phyloP scores from a whole-genome alignment of 2,888 invertebrate species.

The Lottia gigantea region DNA sequence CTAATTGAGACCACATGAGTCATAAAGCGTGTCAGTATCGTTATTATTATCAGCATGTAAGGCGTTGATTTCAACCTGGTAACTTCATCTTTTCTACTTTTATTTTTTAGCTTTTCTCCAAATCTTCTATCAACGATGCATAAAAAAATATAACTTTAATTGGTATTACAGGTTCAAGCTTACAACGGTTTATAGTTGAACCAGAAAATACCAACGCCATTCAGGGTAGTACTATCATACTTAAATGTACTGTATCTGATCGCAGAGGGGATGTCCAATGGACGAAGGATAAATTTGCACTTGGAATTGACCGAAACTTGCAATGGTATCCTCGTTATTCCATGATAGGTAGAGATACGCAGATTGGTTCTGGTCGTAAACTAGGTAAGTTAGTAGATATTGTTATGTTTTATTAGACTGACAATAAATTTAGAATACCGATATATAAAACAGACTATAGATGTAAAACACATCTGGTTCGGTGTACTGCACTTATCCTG shows the following conservation, averaged over 20 bases:
- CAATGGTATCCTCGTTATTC: slow-evolving; percentile 92
- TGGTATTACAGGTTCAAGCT: slow-evolving; percentile 56
- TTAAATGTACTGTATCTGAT: slow-evolving; percentile 90
- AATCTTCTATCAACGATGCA: neutral
- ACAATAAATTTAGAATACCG: too few species aligned
- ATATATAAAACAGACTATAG: too few species aligned
- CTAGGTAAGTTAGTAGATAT: slow-evolving; percentile 29
- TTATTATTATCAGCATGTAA: slow-evolving; percentile 10
- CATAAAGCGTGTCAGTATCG: neutral
- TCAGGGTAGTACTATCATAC: slow-evolving; percentile 86
- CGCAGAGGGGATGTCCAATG: slow-evolving; percentile 92
- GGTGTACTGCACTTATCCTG: too few species aligned
- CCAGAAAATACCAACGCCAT: slow-evolving; percentile 91
- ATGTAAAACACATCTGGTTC: too few species aligned
- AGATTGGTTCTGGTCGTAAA: slow-evolving; percentile 19
- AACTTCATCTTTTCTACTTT: neutral
- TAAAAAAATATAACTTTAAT: slow-evolving; percentile 7
- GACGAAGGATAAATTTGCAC: slow-evolving; percentile 96
- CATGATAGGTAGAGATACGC: slow-evolving; percentile 85
- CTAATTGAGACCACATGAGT: slow-evolving; percentile 4
- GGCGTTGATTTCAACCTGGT: neutral
- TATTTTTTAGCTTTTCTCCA: neutral
- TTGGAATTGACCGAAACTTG: slow-evolving; percentile 89
- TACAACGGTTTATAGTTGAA: slow-evolving; percentile 91
- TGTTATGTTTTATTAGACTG: too few species aligned